These are phyloP conservation scores for Centropyge bicolor DNA, from an alignment of 2,797 vertebrate genomes.

Conservation along the genomic window DNA sequence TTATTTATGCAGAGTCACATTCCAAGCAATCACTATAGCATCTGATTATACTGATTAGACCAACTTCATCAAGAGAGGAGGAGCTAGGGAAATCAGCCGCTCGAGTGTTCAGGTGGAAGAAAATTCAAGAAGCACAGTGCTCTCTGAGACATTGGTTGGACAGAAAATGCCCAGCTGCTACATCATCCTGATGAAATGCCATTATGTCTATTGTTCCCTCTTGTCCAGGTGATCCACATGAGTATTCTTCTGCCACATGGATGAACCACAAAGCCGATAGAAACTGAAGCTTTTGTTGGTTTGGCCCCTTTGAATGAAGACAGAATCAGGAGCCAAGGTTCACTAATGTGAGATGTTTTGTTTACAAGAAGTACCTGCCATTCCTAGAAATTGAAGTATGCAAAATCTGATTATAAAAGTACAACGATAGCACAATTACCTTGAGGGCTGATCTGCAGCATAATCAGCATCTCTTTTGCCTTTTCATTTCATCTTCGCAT, in stretches of 20 bases:
- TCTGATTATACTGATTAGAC: constrained; percentile 43
- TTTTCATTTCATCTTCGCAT: not conserved
- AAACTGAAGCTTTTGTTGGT: not conserved
- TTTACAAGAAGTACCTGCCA: not conserved
- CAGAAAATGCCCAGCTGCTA: constrained; percentile 1
- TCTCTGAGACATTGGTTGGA: not conserved
- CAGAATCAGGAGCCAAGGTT: not conserved
- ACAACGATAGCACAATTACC: too few species aligned
- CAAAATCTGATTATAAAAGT: not conserved
- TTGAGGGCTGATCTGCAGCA: not conserved
- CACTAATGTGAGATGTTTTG: not conserved
- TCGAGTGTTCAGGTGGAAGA: constrained; percentile 1
- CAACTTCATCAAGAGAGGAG: constrained; percentile 3
- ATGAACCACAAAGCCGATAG: not conserved
- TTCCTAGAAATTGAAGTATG: not conserved
- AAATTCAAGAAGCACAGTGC: not conserved
- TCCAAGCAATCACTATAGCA: constrained; percentile 11
- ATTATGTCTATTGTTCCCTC: not conserved
- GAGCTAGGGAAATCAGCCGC: constrained; percentile 18
- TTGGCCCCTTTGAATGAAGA: not conserved
- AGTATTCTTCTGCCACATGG: not conserved
- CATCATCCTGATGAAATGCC: not conserved
- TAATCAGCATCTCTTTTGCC: not conserved
- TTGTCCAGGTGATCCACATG: constrained; percentile 3
- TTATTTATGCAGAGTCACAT: constrained; percentile 30